These are phyloP conservation scores for Neoitamus cyanurus DNA, from an alignment of 2,888 invertebrate genomes.

Conservation along the genomic window DNA sequence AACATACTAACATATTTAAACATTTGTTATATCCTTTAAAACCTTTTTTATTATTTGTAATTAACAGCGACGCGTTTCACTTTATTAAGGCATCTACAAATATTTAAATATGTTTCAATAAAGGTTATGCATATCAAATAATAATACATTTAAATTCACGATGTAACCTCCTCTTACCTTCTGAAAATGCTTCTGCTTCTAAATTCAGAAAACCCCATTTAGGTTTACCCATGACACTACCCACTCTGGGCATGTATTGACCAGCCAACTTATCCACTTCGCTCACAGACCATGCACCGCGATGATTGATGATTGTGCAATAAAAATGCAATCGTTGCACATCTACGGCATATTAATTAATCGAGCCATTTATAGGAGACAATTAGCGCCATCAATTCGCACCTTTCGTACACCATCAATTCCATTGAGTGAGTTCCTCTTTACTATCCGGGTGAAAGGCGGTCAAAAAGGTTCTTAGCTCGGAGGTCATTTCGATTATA, in stretches of 20 bases:
- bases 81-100: too few species aligned
- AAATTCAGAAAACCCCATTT: neutral
- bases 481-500: neutral
- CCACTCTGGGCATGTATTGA: neutral
- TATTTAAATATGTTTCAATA: too few species aligned
- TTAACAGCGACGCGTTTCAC: too few species aligned
- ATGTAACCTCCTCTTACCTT: too few species aligned
- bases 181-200: neutral
- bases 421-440: neutral
- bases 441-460: slow-evolving; percentile 1
- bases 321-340: neutral
- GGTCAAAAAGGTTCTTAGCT: neutral
- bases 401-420: neutral
- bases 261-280: neutral
- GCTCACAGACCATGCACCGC: neutral
- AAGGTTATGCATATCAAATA: too few species aligned
- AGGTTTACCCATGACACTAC: neutral
- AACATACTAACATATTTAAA: too few species aligned
- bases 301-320: neutral
- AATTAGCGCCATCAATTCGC: neutral
- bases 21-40: too few species aligned
- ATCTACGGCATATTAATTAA: neutral
- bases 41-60: too few species aligned
- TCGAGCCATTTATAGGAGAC: neutral
- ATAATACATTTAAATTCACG: too few species aligned